Conservation (phyloP, 2,113 vertebrate genomes). For the Tretioscincus oriximinensis region DNA sequence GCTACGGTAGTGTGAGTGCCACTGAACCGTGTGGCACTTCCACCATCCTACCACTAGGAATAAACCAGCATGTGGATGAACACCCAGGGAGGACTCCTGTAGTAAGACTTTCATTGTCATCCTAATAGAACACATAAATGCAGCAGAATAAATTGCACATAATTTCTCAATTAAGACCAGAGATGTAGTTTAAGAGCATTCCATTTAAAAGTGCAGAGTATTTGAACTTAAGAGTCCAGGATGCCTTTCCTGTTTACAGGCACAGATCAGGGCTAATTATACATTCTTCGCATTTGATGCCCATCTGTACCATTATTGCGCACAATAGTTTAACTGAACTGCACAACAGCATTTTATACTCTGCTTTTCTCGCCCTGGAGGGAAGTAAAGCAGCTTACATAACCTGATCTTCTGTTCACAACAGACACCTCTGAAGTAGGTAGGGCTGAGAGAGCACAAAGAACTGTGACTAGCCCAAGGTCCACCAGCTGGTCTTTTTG, state of each 20-base stretch:
- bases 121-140: background rate
- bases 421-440: too few relatives aligned
- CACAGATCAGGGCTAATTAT: background rate
- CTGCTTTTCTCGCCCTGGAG: too few relatives aligned
- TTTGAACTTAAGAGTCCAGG: background rate
- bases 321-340: background rate
- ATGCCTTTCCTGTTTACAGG: background rate
- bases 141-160: background rate
- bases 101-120: background rate
- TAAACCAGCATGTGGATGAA: too few relatives aligned
- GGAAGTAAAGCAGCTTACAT: too few relatives aligned
- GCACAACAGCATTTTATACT: too few relatives aligned
- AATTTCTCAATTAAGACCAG: background rate
- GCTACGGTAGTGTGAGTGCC: background rate
- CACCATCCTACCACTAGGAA: too few relatives aligned
- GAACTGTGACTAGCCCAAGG: too few relatives aligned
- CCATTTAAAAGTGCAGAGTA: background rate
- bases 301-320: background rate
- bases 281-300: background rate
- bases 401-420: too few relatives aligned
- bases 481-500: too few relatives aligned
- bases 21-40: too few relatives aligned
- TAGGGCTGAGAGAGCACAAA: too few relatives aligned
- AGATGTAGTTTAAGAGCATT: background rate
- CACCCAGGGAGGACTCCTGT: background rate